Conservation (phyloP, 2,113 vertebrate species). For the Eretmochelys imbricata region DNA sequence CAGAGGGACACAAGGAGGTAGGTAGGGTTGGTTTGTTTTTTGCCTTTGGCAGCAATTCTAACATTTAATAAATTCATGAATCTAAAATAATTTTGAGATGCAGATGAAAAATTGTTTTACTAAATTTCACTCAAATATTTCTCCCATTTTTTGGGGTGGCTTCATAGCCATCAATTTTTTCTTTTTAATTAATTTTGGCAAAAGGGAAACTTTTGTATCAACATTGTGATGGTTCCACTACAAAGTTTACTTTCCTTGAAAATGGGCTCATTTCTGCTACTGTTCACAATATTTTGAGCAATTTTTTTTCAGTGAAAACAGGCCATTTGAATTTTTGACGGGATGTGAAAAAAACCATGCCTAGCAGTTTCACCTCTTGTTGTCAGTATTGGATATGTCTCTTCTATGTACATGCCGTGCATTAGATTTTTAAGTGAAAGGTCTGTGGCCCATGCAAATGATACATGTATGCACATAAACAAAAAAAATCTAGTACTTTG, state of each 20-base stretch:
- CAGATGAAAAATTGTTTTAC: background rate
- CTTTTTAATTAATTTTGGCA: background rate
- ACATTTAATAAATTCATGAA: too few relatives aligned
- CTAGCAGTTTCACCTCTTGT: background rate
- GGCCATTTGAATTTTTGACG: background rate
- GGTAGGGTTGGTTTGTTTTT: too few relatives aligned
- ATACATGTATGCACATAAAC: background rate
- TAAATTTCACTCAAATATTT: background rate
- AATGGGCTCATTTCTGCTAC: background rate
- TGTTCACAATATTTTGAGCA: background rate
- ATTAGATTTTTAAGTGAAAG: background rate
- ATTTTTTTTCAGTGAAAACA: background rate
- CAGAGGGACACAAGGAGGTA: too few relatives aligned
- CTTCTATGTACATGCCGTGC: background rate
- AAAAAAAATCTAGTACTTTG: background rate
- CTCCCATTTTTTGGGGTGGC: background rate
- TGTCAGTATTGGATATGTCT: background rate
- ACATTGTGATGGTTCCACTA: background rate
- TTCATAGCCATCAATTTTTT: background rate
- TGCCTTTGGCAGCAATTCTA: too few relatives aligned
- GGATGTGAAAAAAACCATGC: background rate
- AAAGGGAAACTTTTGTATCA: background rate
- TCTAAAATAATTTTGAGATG: background rate
- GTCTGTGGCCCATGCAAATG: background rate
- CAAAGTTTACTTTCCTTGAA: background rate